Evolutionary conservation across 2,888 invertebrate genomes (phyloP), one percentile per base, ranked within the genome.

Genomic region (Phoronis australis): DNA sequence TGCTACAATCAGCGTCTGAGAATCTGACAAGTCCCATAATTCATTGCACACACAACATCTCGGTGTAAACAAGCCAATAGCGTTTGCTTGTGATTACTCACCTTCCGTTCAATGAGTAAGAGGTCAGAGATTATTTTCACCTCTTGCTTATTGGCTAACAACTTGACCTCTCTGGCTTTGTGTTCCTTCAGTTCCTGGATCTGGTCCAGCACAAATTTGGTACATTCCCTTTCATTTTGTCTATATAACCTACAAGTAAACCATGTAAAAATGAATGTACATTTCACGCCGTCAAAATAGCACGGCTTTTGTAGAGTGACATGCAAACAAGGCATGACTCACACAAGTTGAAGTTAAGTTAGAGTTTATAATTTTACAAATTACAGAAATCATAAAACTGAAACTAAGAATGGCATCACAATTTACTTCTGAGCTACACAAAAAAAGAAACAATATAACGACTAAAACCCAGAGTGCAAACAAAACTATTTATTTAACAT

Each of bases 41-140:
- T n/a, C n/a, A n/a, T n/a, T n/a, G n/a, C n/a, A n/a, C n/a, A n/a
- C n/a, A n/a, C n/a, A n/a, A n/a, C n/a, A n/a, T n/a, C n/a, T n/a
- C n/a, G n/a, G n/a, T n/a, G n/a, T n/a, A n/a, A n/a, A n/a, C n/a
- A n/a, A n/a, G n/a, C n/a, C n/a, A n/a, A n/a, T n/a, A n/a, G n/a
- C n/a, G n/a, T n/a, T n/a, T n/a, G n/a, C n/a, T n/a, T n/a, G n/a
- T n/a, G n/a, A n/a, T n/a, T n/a, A 37, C 63, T 54, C 52, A 72
- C 71, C 58, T 63, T 62, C 37, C 66, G 68, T 51, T 73, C 73
- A 37, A 74, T 55, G 42, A 73, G 65, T 22, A 74, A 63, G 9
- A 74, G 64, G 40, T 74, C 69, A 54, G 68, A 64, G 15, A 74
- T 58, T 26, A 68, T 54, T 51, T 69, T 72, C 23, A 73, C 68